These are phyloP conservation scores for Pandemis heparana DNA, from an alignment of 2,888 invertebrate genomes.

Conservation along the genomic window DNA sequence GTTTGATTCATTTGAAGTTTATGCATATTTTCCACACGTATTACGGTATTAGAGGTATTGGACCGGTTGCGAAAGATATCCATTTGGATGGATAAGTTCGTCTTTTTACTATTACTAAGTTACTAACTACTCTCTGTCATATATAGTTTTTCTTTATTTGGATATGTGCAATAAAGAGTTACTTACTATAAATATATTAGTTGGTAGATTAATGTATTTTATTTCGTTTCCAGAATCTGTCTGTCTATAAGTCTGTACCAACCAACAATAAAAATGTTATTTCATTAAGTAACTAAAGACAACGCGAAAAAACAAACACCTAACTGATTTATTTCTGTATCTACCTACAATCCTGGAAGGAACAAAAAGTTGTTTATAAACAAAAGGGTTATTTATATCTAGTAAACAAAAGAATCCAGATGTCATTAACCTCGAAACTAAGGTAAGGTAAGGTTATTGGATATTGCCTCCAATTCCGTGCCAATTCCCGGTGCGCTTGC, in stretches of 20 bases:
- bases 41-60: too few species aligned
- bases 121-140: too few species aligned
- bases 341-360: not conserved
- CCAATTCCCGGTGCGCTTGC: constrained; percentile 53
- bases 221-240: too few species aligned
- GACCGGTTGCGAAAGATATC: too few species aligned
- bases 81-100: too few species aligned
- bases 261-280: too few species aligned
- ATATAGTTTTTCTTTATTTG: too few species aligned
- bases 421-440: constrained; percentile 28
- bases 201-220: too few species aligned
- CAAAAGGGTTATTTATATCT: constrained; percentile 1
- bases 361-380: constrained; percentile 10
- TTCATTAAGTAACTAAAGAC: not conserved
- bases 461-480: constrained; percentile 48
- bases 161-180: too few species aligned
- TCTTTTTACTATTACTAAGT: too few species aligned
- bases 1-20: constrained; percentile 65
- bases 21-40: not conserved
- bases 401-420: constrained; percentile 7
- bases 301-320: not conserved
- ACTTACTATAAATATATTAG: too few species aligned
- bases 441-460: constrained; percentile 52
- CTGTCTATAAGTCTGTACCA: too few species aligned
- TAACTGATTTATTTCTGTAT: not conserved